Percentiles rank a stretch among this genome's conserved stretches.
phyloP scores from a whole-genome alignment of 2,888 invertebrate species.

The Lypha dubia region DNA sequence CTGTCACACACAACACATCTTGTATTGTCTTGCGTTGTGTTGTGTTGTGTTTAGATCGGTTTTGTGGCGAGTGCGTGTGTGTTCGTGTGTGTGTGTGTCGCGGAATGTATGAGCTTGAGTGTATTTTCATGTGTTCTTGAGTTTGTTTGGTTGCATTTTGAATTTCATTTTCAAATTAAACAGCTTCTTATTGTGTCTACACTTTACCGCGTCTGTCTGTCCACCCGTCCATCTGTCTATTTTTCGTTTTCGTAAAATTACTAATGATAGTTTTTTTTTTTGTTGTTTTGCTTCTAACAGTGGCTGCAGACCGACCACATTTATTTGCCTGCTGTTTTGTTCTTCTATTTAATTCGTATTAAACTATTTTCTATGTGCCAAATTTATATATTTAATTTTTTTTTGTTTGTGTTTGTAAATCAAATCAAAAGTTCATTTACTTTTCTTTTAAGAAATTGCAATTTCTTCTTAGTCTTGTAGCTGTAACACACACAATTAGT shows the following conservation, averaged over 20 bases:
- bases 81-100: background rate
- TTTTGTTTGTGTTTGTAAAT: slow-evolving; percentile 32
- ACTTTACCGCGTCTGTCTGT: slow-evolving; percentile 26
- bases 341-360: background rate
- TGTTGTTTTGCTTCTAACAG: background rate
- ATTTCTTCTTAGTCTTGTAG: slow-evolving; percentile 39
- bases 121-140: slow-evolving; percentile 40
- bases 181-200: slow-evolving; percentile 64
- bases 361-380: slow-evolving; percentile 67
- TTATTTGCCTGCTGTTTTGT: slow-evolving; percentile 44
- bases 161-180: slow-evolving; percentile 62
- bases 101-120: background rate
- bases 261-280: slow-evolving; percentile 19
- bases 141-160: slow-evolving; percentile 53
- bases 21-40: slow-evolving; percentile 10
- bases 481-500: slow-evolving; percentile 46
- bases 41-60: background rate
- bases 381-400: slow-evolving; percentile 56
- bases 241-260: slow-evolving; percentile 33
- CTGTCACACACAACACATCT: slow-evolving; percentile 53
- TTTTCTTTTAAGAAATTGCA: slow-evolving; percentile 44
- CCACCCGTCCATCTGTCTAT: slow-evolving; percentile 29
- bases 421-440: slow-evolving; percentile 70
- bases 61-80: slow-evolving; percentile 5
- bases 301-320: slow-evolving; percentile 47